A percentile compares a stretch with the other conserved stretches of the same genome.
Conservation (phyloP, 2,113 vertebrate genomes). For the Oreocharis arfaki region DNA sequence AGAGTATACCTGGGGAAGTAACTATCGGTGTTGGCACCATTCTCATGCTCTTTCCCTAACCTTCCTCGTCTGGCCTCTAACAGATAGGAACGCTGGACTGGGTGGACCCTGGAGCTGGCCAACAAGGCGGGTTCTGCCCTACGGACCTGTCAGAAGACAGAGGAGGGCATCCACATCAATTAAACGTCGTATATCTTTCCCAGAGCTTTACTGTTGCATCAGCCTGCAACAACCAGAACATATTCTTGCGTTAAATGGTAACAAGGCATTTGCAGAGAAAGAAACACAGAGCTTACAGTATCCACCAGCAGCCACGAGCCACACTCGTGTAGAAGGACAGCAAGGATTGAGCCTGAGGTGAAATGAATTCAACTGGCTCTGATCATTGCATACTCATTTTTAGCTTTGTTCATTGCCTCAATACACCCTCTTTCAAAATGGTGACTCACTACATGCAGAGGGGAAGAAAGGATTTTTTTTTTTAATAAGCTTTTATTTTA, state of each 20-base stretch:
- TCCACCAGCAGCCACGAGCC: not conserved
- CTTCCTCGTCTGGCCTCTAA: not conserved
- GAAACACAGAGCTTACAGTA: not conserved
- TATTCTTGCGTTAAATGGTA: not conserved
- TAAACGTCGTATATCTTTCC: not conserved
- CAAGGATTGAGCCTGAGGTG: not conserved
- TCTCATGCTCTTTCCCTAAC: not conserved
- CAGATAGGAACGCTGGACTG: not conserved
- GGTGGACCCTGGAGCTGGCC: not conserved
- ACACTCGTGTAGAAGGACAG: not conserved
- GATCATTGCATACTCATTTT: not conserved
- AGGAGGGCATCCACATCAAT: not conserved
- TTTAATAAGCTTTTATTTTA: not conserved
- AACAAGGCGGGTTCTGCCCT: not conserved
- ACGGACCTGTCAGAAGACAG: not conserved
- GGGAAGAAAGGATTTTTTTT: not conserved
- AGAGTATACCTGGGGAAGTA: not conserved
- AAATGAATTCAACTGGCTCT: not conserved
- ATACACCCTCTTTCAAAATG: not conserved
- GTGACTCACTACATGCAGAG: not conserved
- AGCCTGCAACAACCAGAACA: not conserved
- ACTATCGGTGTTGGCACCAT: not conserved
- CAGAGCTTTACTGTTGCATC: not conserved
- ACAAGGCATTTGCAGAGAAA: not conserved
- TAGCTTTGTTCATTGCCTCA: not conserved